Evolutionary conservation across 2,113 vertebrate species (phyloP).

Genomic region (Rattus rattus): DNA sequence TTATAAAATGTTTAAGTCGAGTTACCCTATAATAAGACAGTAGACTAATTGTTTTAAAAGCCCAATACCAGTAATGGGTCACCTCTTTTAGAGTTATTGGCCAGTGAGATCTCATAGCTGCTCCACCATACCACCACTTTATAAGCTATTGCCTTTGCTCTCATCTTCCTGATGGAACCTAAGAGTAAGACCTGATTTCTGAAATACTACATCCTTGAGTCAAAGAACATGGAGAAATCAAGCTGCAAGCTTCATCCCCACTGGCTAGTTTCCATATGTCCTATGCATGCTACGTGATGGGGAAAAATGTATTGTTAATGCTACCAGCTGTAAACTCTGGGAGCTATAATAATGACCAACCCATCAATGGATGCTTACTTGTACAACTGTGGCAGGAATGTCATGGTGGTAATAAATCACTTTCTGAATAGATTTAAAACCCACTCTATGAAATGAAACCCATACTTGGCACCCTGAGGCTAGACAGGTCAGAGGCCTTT

Average conservation of each 20-base stretch:
- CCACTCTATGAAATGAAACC: background rate
- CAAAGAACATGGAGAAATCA: background rate
- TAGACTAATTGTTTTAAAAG: background rate
- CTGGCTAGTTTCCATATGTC: background rate
- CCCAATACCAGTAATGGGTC: background rate
- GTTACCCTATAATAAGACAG: too few relatives aligned
- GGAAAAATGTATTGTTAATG: background rate
- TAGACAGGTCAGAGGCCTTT: background rate
- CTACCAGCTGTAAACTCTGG: background rate
- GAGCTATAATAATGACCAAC: background rate
- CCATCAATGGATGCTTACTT: background rate
- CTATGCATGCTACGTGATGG: background rate
- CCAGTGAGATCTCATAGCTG: background rate
- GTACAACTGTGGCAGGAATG: background rate
- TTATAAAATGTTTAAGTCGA: background rate
- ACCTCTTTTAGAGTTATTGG: background rate
- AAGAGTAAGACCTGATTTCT: background rate
- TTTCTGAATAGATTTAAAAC: background rate
- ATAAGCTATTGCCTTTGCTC: background rate
- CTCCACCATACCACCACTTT: too few relatives aligned
- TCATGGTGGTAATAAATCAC: background rate
- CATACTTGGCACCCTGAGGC: background rate
- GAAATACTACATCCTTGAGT: background rate
- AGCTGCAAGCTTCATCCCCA: too few relatives aligned
- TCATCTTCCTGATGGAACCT: background rate